Evolutionary conservation across 2,888 invertebrate species (phyloP), one percentile per base, ranked within the genome.

Genomic region (Elgonia sp.): DNA sequence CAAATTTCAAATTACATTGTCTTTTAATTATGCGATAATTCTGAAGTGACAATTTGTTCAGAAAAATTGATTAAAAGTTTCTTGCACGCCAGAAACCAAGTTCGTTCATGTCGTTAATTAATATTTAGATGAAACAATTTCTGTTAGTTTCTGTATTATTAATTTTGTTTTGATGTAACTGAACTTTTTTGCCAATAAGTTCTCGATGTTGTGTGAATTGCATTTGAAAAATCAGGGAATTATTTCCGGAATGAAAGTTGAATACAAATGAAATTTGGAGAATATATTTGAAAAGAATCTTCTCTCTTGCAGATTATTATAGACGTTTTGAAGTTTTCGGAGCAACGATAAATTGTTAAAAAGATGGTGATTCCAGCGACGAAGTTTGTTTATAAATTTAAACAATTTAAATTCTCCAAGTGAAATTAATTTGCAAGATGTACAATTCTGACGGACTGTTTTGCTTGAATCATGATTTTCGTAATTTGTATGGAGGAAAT

Each of bases 31-130:
- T 3, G 16, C n/a, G 6, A 16, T 53, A 53, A 53, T 53, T 14
- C 16, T n/a, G 14, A n/a, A n/a, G n/a, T n/a, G n/a, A 53, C n/a
- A 40, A 7, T 62, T 73, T 62, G 42, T 20, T 67, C 20, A 37
- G 42, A 39, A 67, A 42, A 67, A 67, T 67, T 67, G 67, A 46
- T 67, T 67, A 46, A 42, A 46, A 67, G n/a, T 67, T 67, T 46
- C 20, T 16, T 65, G n/a, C 29, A 29, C 3, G 29, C 18, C 1
- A 7, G 55, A 7, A 18, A 20, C 8, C 46, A 46, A 57, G 20
- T 18, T 57, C 9, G 8, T 20, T 20, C 55, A 16, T 2, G 20
- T 12, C 21, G 46, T 10, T 20, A 46, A 46, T 20, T 67, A 20
- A 20, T 42, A 67, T 46, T 67, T 67, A 42, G 67, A 39, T n/a